Evolutionary conservation across 1,140 invertebrate genomes (phyloP).

Genomic region (Chrysopa pallens): DNA sequence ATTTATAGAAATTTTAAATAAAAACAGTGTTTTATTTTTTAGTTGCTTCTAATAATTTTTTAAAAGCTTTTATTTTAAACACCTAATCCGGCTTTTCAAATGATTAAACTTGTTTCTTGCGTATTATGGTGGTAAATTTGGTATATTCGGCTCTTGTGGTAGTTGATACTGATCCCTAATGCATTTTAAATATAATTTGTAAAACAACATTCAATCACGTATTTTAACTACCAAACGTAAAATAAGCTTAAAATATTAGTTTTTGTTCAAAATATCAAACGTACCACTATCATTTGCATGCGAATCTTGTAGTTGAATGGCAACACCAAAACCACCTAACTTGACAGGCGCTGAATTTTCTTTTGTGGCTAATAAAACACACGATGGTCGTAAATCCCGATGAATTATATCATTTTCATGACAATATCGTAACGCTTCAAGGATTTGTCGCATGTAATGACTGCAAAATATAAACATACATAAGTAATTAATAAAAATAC

Average conservation of each 20-base stretch:
- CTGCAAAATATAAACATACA: conserved; percentile 41
- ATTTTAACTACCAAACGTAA: not conserved
- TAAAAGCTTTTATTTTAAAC: too few species aligned
- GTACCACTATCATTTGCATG: conserved; percentile 56
- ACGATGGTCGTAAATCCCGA: conserved; percentile 88
- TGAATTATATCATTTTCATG: conserved; percentile 96
- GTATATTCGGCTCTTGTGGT: too few species aligned
- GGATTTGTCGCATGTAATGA: conserved; percentile 94
- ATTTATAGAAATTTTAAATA: too few species aligned
- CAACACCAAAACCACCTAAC: conserved; percentile 92
- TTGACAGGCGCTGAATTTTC: conserved; percentile 98
- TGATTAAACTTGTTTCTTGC: too few species aligned
- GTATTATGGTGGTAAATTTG: too few species aligned
- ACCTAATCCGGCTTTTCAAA: too few species aligned
- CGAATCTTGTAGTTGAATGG: conserved; percentile 72
- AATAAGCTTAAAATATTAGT: not conserved
- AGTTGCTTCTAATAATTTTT: too few species aligned
- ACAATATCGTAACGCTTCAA: conserved; percentile 88
- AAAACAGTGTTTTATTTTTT: too few species aligned
- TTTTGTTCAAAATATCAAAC: conserved; percentile 9
- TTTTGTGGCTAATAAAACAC: conserved; percentile 79
- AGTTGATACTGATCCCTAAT: too few species aligned
- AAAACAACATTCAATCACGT: too few species aligned
- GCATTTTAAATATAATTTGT: too few species aligned
- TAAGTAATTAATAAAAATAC: too few species aligned